Conservation (phyloP, 2,113 vertebrate species). For the Athene cunicularia region DNA sequence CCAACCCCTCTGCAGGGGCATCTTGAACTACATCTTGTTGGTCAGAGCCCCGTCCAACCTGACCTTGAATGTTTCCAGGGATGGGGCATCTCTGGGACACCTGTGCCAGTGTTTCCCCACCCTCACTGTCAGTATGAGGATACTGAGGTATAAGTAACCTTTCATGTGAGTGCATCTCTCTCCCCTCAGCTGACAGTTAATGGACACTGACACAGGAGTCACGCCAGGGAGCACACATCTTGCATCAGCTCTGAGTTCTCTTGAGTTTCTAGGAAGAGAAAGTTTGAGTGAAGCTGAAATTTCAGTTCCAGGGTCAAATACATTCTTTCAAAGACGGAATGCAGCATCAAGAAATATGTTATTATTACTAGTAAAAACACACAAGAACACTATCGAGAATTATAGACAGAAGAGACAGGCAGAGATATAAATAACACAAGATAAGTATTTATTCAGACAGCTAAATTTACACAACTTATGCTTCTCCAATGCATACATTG, state of each 20-base stretch:
- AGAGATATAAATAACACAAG: neutral
- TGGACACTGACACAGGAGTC: neutral
- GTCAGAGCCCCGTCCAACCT: neutral
- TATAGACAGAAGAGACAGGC: neutral
- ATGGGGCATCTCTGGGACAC: neutral
- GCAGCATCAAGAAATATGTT: neutral
- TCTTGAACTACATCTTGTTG: neutral
- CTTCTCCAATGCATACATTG: neutral
- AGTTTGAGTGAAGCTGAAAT: neutral
- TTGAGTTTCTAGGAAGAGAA: neutral
- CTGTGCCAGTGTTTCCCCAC: neutral
- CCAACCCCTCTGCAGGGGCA: neutral
- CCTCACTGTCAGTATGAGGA: neutral
- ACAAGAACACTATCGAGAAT: neutral
- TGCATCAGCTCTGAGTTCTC: neutral
- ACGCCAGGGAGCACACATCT: neutral
- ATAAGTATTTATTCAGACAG: slow-evolving; percentile 53
- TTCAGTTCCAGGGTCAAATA: neutral
- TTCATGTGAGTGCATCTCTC: accelerated
- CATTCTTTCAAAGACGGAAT: neutral
- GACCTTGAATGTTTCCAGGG: neutral
- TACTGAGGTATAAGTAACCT: neutral
- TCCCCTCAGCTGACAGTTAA: neutral
- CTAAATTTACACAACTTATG: neutral
- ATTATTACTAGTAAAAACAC: neutral